Evolutionary conservation across 2,797 vertebrate species (phyloP).

Genomic region (Anableps anableps): DNA sequence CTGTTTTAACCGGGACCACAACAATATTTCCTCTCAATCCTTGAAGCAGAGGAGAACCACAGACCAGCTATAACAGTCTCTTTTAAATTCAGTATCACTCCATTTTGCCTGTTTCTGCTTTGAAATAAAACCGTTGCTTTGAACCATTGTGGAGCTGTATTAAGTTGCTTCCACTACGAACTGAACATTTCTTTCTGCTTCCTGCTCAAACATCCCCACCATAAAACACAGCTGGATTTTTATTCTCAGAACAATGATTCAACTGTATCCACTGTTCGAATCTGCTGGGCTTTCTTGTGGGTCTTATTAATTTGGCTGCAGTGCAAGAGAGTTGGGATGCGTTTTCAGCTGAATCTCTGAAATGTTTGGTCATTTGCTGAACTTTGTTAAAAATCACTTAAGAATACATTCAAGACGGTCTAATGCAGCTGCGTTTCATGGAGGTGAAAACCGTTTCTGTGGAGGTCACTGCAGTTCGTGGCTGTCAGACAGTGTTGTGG

Average conservation of each 20-base stretch:
- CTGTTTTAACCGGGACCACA: not conserved
- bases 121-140: not conserved
- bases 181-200: slow-evolving; percentile 12
- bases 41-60: slow-evolving; percentile 3
- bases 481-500: slow-evolving; percentile 61
- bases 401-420: not conserved
- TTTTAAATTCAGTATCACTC: slow-evolving; percentile 14
- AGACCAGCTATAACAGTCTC: not conserved
- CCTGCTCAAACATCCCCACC: not conserved
- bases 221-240: not conserved
- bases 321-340: slow-evolving; percentile 5
- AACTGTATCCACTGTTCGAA: not conserved
- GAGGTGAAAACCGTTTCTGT: slow-evolving; percentile 4
- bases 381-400: not conserved
- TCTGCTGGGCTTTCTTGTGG: slow-evolving; percentile 3
- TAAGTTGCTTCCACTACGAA: slow-evolving; percentile 2
- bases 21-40: not conserved
- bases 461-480: slow-evolving; percentile 77
- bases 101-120: not conserved
- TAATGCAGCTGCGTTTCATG: not conserved
- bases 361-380: not conserved
- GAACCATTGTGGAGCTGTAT: not conserved
- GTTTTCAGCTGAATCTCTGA: not conserved
- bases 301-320: slow-evolving; percentile 13
- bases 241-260: not conserved